Base-by-base conservation (phyloP, 2,888 invertebrate species). In the Hirudinaria manillensis region DNA sequence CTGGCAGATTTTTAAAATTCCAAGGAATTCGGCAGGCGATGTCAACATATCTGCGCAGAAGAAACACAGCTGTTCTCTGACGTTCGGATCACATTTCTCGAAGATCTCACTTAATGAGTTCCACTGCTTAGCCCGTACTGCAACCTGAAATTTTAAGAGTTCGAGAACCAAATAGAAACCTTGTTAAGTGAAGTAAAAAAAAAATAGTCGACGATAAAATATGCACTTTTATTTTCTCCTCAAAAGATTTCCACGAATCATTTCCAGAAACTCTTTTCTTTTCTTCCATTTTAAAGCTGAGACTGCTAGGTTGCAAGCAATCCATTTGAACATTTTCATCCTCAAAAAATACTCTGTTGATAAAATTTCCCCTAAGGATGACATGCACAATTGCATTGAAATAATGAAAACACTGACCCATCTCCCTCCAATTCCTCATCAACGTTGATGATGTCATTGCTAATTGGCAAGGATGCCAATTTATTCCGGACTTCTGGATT, bases 371-470 rank as follows among this genome's bases (percentile, higher is more conserved):
- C 1, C n/a, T 21, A 13, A 61, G 29, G 13, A 53, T 53, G 13
- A 53, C 53, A 53, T 16, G 13, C 53, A 21, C 29, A n/a, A 27
- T 61, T 6, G 61, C 7, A 61, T 16, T 4, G 4, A 7, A 27
- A 61, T 6, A 61, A 61, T 27, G n/a, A 61, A 61, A 61, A 16
- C 29, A 61, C 61, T 4, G 29, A 61, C 61, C 61, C 61, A 61
- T 61, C 61, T 27, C 61, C 61, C 24, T 24, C 61, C 2, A 61
- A n/a, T 61, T 27, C 29, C 24, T 27, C 61, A 61, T 61, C 24
- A 6, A 61, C 61, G 13, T 61, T 29, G 27, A 21, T 56, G n/a
- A 27, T 61, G 61, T n/a, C n/a, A n/a, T 61, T 61, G n/a, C 19
- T 61, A 27, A 29, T 61, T 61, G 29, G n/a, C n/a, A n/a, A 45